Conservation (phyloP, 2,113 vertebrate species). For the Antechinus flavipes region DNA sequence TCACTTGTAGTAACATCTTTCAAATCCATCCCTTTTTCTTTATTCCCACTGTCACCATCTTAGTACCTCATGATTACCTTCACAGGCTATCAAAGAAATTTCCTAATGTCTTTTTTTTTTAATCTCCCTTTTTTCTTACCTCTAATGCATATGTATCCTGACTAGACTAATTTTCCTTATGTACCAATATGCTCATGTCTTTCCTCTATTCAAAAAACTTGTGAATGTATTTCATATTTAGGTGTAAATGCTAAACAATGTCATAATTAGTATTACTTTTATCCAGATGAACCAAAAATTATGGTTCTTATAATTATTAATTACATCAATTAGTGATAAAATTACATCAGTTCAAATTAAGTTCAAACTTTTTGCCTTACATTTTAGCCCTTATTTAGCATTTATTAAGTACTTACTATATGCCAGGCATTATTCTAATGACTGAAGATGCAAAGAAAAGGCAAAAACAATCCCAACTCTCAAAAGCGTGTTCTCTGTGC, state of each 20-base stretch:
- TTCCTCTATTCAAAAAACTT: not conserved
- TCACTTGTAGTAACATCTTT: not conserved
- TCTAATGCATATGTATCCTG: not conserved
- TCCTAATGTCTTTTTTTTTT: not conserved
- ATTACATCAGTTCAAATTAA: not conserved
- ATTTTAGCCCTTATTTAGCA: not conserved
- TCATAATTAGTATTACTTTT: conserved; percentile 47
- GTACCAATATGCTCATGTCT: not conserved
- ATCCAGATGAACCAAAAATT: not conserved
- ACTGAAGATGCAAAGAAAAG: not conserved
- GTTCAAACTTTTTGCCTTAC: not conserved
- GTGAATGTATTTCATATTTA: conserved; percentile 25
- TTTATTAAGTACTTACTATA: not conserved
- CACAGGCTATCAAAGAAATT: not conserved
- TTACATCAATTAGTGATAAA: not conserved
- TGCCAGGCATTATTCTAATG: not conserved
- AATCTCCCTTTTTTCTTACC: not conserved
- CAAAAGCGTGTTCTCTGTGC: not conserved
- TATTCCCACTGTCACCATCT: not conserved
- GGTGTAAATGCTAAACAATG: not conserved
- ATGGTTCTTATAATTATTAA: not conserved
- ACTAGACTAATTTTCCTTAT: not conserved
- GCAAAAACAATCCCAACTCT: not conserved
- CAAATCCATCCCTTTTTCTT: not conserved
- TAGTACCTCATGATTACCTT: not conserved